phyloP scores from a whole-genome alignment of 1,140 invertebrate species.

The Marisa cornuarietis region DNA sequence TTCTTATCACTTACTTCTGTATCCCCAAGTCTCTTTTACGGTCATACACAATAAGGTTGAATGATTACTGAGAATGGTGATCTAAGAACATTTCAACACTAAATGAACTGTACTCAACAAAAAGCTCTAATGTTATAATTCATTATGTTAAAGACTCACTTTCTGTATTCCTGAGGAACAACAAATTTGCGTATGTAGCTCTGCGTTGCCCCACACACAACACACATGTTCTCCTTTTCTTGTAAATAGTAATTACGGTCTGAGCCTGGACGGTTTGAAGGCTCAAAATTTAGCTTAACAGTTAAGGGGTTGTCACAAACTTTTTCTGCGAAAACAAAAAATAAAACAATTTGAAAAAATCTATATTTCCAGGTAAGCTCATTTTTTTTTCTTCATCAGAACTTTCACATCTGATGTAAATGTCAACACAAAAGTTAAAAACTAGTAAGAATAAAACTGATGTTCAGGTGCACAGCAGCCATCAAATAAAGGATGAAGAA shows the following conservation, averaged over 20 bases:
- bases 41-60: no score
- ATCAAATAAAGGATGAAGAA: background rate
- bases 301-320: conserved; percentile 78
- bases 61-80: no score
- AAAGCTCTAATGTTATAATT: no score
- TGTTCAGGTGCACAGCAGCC: no score
- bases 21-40: no score
- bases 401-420: background rate
- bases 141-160: conserved; percentile 55
- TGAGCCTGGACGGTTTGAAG: conserved; percentile 75
- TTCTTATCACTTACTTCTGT: no score
- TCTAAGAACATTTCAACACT: no score
- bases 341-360: background rate
- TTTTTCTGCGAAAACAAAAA: conserved; percentile 58
- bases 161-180: conserved; percentile 85
- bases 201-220: conserved; percentile 80
- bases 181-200: conserved; percentile 83
- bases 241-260: conserved; percentile 79
- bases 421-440: background rate
- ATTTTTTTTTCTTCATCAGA: background rate
- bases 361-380: background rate
- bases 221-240: conserved; percentile 83
- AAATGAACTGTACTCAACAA: no score
- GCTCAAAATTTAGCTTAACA: conserved; percentile 83
- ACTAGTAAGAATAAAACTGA: background rate